A percentile compares a stretch with the other conserved stretches of the same genome.
Evolutionary conservation across 1,140 invertebrate genomes (phyloP).

Genomic region (Babylonia areolata): DNA sequence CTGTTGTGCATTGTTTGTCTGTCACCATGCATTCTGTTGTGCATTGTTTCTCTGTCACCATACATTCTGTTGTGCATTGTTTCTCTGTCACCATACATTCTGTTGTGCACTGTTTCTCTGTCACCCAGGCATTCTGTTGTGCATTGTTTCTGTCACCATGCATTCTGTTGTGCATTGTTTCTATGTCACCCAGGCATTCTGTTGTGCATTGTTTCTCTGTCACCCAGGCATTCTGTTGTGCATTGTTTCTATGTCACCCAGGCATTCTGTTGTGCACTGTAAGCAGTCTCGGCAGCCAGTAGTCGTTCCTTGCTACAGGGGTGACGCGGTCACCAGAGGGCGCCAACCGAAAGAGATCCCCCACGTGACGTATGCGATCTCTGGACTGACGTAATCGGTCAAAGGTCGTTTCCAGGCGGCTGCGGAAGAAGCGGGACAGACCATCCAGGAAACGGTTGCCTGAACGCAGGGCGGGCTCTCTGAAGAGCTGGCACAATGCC

Average conservation of each 20-base stretch:
- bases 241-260: neutral
- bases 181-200: too few relatives aligned
- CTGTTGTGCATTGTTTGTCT: too few relatives aligned
- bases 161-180: too few relatives aligned
- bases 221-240: too few relatives aligned
- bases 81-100: too few relatives aligned
- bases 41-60: too few relatives aligned
- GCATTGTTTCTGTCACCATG: too few relatives aligned
- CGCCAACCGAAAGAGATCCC: constrained; percentile 7
- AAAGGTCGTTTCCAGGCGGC: neutral
- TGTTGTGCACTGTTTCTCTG: too few relatives aligned
- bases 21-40: too few relatives aligned
- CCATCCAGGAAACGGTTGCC: constrained; percentile 1
- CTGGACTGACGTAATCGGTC: neutral
- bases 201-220: too few relatives aligned
- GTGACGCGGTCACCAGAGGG: constrained; percentile 17
- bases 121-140: too few relatives aligned
- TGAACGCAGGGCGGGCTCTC: neutral
- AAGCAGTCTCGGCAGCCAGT: neutral
- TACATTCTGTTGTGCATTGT: too few relatives aligned
- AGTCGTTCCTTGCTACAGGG: neutral
- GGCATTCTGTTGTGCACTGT: neutral
- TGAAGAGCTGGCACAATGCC: neutral
- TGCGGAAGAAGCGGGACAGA: constrained; percentile 11
- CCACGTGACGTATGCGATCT: neutral